Evolutionary conservation across 35 echinoderm and acorn worm genomes (phyloP), one percentile per base, ranked within the genome.

Genomic region (Holothuria glaberrima): DNA sequence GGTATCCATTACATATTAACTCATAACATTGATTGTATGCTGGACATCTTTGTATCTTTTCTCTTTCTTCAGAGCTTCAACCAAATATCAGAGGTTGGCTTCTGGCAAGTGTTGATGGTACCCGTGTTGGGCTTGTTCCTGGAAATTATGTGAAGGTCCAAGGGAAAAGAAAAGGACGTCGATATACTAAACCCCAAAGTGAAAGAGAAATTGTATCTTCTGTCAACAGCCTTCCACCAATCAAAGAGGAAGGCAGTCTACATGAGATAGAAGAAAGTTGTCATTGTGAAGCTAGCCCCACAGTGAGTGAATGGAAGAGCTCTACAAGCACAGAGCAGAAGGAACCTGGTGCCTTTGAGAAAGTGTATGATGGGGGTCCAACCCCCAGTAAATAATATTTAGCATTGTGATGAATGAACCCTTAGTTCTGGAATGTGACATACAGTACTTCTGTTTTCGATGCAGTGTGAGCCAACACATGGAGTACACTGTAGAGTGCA

Each of bases 141-240:
- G 93, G 91, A 48, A 99, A 99, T 75, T 99, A 99, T 72, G 84
- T 99, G 44, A 99, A 99, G 69, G 86, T 99, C 20, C 89, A 95
- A 27, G 97, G 97, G 13, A 99, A 91, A 57, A 59, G 93, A 60
- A 92, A 83, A 46, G 97, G 97, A 48, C 86, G 62, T 28, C 87
- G 91, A 38, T 61, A 91, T 73, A 67, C 89, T 17, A 30, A 48
- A 22, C 58, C 80, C 12, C 24, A 33, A 7, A 33, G 54, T 4
- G 57, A 61, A 29, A 84, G 80, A 57, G 46, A 61, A 16, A 84
- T 84, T 57, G 20, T 61, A 24, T 22, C 52, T 22, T 57, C 25
- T 69, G 17, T 20, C 26, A 25, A 17, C 48, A 36, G 46, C 18
- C 41, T 84, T 28, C 80, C 52, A 61, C 76, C 76, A 24, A 36